phyloP scores from a whole-genome alignment of 2,797 vertebrate species.

The Spinus pinus region DNA sequence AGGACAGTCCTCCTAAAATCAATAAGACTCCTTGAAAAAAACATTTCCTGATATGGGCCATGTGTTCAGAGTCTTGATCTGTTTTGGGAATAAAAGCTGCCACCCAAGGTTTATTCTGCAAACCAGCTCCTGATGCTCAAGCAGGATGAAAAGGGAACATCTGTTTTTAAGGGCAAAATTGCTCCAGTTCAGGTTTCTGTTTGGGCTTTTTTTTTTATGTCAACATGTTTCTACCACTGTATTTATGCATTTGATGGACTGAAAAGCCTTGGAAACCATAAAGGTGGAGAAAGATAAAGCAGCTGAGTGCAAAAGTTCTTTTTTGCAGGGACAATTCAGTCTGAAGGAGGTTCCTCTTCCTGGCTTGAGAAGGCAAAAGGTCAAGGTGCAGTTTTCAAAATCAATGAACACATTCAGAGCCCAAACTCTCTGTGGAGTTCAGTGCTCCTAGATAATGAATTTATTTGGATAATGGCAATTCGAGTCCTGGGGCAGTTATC shows the following conservation, averaged over 20 bases:
- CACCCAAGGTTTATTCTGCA: neutral
- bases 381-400: neutral
- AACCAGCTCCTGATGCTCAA: neutral
- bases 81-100: neutral
- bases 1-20: neutral
- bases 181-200: neutral
- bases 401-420: neutral
- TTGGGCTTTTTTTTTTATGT: neutral
- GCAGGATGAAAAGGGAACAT: neutral
- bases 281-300: neutral
- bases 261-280: neutral
- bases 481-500: neutral
- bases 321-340: neutral
- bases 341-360: neutral
- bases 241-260: neutral
- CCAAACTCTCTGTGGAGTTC: neutral
- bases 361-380: neutral
- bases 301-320: neutral
- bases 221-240: neutral
- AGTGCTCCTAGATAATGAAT: neutral
- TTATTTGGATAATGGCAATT: neutral
- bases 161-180: neutral
- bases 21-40: neutral
- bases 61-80: neutral
- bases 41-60: neutral